phyloP scores from a whole-genome alignment of 1,140 invertebrate species.

The Lithobius niger region DNA sequence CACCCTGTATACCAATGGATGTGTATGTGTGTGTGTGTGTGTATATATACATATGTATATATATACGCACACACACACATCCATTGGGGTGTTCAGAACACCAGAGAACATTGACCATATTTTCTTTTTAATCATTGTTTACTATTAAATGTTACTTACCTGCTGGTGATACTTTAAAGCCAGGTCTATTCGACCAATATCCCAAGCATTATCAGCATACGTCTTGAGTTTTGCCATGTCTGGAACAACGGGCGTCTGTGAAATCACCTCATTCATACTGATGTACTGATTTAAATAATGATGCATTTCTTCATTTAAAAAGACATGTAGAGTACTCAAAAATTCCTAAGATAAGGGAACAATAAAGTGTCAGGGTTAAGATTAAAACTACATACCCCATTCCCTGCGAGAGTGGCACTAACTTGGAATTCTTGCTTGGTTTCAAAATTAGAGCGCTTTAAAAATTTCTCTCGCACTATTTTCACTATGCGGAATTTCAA shows the following conservation, averaged over 20 bases:
- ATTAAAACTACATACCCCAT: background rate
- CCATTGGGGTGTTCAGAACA: too few relatives aligned
- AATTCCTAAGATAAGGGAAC: background rate
- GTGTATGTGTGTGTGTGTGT: too few relatives aligned
- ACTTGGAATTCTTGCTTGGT: background rate
- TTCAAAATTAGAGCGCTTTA: background rate
- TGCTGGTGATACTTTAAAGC: background rate
- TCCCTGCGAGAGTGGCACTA: background rate
- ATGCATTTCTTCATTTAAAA: constrained; percentile 2
- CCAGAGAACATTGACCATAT: too few relatives aligned
- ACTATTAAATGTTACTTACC: too few relatives aligned
- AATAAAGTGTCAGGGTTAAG: background rate
- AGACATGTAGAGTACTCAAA: background rate
- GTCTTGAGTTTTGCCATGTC: background rate
- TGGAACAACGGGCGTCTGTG: background rate
- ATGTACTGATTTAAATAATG: background rate
- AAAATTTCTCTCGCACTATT: background rate
- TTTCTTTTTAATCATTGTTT: too few relatives aligned
- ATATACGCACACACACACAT: too few relatives aligned
- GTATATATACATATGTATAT: too few relatives aligned
- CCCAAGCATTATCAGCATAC: background rate
- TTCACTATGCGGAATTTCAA: background rate
- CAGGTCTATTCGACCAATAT: background rate
- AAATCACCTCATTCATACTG: background rate
- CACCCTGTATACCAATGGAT: too few relatives aligned